Conservation (phyloP, 1,140 invertebrate genomes). For the Artemia franciscana region DNA sequence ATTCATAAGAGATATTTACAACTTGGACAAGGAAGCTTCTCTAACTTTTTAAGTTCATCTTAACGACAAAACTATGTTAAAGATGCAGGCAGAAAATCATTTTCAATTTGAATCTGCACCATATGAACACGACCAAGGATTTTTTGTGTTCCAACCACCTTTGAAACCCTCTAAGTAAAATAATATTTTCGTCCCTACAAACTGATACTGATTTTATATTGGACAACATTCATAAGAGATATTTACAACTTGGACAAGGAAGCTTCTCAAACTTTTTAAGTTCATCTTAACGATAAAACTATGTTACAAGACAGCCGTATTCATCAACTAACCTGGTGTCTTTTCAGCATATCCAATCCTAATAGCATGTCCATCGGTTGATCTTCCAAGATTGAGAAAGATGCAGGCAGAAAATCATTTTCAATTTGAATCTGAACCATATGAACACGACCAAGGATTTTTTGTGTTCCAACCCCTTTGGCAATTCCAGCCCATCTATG, state of each 20-base stretch:
- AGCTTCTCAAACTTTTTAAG: neutral
- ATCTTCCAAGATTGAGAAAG: constrained; percentile 90
- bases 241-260: neutral
- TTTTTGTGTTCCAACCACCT: constrained; percentile 85
- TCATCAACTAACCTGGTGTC: constrained; percentile 71
- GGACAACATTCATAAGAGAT: neutral
- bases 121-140: constrained; percentile 81
- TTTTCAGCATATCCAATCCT: constrained; percentile 86
- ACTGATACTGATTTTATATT: too few relatives aligned
- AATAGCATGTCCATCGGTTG: constrained; percentile 97
- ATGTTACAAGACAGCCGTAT: too few relatives aligned
- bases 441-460: constrained; percentile 84
- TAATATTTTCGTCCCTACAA: too few relatives aligned
- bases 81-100: constrained; percentile 76
- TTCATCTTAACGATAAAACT: neutral
- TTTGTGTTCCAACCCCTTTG: constrained; percentile 80
- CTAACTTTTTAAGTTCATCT: neutral
- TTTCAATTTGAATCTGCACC: constrained; percentile 75
- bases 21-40: neutral
- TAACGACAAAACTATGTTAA: constrained; percentile 19
- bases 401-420: constrained; percentile 74
- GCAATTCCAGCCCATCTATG: constrained; percentile 81
- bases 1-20: neutral
- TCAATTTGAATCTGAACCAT: constrained; percentile 73
- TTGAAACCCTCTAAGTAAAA: too few relatives aligned